Conservation (phyloP, 1,140 invertebrate species). For the Drosophila eugracilis region DNA sequence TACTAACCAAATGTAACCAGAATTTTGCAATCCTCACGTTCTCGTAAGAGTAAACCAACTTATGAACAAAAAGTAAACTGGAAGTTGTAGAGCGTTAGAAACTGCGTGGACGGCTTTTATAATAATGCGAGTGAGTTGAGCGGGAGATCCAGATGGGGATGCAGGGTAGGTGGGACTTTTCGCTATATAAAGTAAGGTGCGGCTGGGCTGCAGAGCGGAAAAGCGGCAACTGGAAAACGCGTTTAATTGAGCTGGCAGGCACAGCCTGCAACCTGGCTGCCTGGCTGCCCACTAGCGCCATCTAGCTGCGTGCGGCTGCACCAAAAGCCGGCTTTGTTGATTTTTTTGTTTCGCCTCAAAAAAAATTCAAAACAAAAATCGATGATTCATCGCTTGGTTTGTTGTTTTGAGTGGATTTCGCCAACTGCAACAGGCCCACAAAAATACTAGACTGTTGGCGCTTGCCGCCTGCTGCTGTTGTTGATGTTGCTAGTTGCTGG, state of each 20-base stretch:
- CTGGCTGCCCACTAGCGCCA: constrained; percentile 76
- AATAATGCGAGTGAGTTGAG: constrained; percentile 61
- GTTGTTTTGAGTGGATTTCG: constrained; percentile 74
- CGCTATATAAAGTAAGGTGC: constrained; percentile 68
- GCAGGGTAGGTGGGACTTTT: constrained; percentile 45
- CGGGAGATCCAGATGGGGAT: constrained; percentile 1
- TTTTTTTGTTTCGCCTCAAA: constrained; percentile 40
- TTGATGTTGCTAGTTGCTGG: constrained; percentile 44
- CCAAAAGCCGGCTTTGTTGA: constrained; percentile 56
- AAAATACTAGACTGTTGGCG: constrained; percentile 73
- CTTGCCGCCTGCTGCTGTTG: constrained; percentile 66
- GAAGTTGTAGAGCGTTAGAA: constrained; percentile 71
- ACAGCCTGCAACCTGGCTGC: constrained; percentile 43
- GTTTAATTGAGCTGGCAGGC: constrained; percentile 75
- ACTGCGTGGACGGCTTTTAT: constrained; percentile 83
- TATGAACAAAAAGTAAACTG: constrained; percentile 56
- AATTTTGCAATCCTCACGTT: neutral
- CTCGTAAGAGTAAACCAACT: constrained; percentile 3
- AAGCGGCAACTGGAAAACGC: constrained; percentile 68
- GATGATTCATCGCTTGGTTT: constrained; percentile 76
- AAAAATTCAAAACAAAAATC: constrained; percentile 48
- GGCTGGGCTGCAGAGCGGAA: constrained; percentile 67
- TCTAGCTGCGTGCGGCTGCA: constrained; percentile 73
- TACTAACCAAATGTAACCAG: neutral
- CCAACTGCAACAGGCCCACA: constrained; percentile 45